These are phyloP conservation scores for Gila orcuttii DNA, from an alignment of 2,113 vertebrate genomes.

Conservation along the genomic window DNA sequence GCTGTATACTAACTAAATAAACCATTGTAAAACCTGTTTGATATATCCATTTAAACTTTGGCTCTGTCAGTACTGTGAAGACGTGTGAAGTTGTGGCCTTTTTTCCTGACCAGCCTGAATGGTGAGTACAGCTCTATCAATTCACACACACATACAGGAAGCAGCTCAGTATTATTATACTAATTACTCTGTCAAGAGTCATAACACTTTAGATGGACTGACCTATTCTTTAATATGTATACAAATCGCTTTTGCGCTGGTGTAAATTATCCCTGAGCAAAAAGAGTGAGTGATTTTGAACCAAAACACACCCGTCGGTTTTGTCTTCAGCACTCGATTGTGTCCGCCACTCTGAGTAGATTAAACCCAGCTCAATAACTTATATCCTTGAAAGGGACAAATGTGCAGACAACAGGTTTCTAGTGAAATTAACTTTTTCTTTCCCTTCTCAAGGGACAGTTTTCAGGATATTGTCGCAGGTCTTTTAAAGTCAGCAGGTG, in stretches of 20 bases:
- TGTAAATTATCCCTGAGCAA: slow-evolving; percentile 11
- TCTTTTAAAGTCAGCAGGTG: not conserved
- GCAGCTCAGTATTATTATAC: slow-evolving; percentile 24
- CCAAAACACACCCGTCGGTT: not conserved
- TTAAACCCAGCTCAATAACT: not conserved
- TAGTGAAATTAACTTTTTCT: not conserved
- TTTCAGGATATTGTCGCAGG: not conserved
- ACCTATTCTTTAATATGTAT: slow-evolving; percentile 38
- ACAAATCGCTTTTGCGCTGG: slow-evolving; percentile 36
- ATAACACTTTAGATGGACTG: slow-evolving; percentile 16
- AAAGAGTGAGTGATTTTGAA: not conserved
- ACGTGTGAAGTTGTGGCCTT: not conserved
- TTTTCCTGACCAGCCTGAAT: not conserved
- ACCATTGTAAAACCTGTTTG: slow-evolving; percentile 19
- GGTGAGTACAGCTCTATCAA: slow-evolving; percentile 18
- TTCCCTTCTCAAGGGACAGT: not conserved
- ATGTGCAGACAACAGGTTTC: slow-evolving; percentile 18
- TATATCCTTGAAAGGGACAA: not conserved
- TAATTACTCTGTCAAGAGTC: slow-evolving; percentile 28
- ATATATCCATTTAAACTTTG: slow-evolving; percentile 4
- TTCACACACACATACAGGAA: slow-evolving; percentile 3
- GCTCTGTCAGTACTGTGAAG: not conserved
- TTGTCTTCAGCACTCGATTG: not conserved
- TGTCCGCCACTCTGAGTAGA: not conserved
- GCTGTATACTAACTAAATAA: slow-evolving; percentile 28